phyloP scores from a whole-genome alignment of 2,888 invertebrate species.

The Amphipoea oculea region DNA sequence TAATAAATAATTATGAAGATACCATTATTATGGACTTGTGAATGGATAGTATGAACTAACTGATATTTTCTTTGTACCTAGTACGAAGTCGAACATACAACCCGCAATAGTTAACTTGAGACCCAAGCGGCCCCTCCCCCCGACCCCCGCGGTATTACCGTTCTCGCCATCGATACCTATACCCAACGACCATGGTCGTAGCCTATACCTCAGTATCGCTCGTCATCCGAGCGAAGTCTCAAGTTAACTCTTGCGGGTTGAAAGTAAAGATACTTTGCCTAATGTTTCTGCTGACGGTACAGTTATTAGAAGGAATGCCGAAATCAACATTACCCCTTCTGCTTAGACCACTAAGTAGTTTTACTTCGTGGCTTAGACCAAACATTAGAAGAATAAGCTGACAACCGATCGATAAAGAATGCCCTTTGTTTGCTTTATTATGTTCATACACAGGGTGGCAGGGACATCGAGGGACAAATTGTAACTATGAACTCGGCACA shows the following conservation, averaged over 20 bases:
- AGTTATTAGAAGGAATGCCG: neutral
- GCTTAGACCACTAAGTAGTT: neutral
- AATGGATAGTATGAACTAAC: neutral
- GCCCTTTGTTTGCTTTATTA: neutral
- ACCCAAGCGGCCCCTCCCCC: no score
- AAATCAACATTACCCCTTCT: neutral
- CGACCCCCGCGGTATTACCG: no score
- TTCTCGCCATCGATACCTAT: no score
- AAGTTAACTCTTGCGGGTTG: no score
- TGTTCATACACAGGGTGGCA: no score
- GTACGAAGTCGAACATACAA: neutral
- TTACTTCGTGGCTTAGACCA: neutral
- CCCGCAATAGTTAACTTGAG: no score
- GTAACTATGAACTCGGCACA: no score
- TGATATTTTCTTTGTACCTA: neutral
- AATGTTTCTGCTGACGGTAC: neutral
- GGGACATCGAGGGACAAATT: no score
- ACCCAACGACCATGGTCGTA: no score
- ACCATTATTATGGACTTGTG: neutral
- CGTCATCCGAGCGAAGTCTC: no score
- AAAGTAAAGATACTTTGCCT: neutral
- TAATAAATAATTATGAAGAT: slow-evolving; percentile 1
- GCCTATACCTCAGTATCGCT: no score
- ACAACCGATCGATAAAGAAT: neutral
- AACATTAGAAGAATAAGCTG: neutral